A percentile compares a stretch with the other conserved stretches of the same genome.
Conservation (phyloP, 1,140 invertebrate genomes). For the Sitobion miscanthi region DNA sequence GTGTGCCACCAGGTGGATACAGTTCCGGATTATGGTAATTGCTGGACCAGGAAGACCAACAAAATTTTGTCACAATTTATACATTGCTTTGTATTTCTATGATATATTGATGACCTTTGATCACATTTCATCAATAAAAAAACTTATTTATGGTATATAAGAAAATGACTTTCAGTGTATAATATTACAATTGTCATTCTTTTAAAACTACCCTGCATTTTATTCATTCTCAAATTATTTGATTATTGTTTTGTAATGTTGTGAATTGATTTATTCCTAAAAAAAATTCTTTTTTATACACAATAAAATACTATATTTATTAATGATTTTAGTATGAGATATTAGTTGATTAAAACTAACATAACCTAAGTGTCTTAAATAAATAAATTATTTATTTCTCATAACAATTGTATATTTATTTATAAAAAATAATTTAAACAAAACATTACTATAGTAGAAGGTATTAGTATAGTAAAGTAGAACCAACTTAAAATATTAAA, state of each 20-base stretch:
- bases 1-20: conserved; percentile 68
- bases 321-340: conserved; percentile 4
- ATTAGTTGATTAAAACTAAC: background rate
- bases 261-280: conserved; percentile 51
- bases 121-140: conserved; percentile 39
- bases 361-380: background rate
- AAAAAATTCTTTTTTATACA: conserved; percentile 43
- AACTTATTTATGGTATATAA: conserved; percentile 36
- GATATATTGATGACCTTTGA: conserved; percentile 48
- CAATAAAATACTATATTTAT: conserved; percentile 47
- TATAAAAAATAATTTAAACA: background rate
- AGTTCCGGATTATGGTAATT: conserved; percentile 68
- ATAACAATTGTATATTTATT: background rate
- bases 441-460: background rate
- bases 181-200: conserved; percentile 33
- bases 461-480: background rate
- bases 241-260: conserved; percentile 49
- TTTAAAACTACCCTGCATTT: conserved; percentile 20
- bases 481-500: background rate
- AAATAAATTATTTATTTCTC: background rate
- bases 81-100: conserved; percentile 48
- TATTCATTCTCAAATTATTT: conserved; percentile 39
- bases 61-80: conserved; percentile 27
- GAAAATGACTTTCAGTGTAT: background rate
- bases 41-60: background rate